Base-by-base conservation (phyloP, 2,797 vertebrate species). In the Melanotaenia pygmaea region DNA sequence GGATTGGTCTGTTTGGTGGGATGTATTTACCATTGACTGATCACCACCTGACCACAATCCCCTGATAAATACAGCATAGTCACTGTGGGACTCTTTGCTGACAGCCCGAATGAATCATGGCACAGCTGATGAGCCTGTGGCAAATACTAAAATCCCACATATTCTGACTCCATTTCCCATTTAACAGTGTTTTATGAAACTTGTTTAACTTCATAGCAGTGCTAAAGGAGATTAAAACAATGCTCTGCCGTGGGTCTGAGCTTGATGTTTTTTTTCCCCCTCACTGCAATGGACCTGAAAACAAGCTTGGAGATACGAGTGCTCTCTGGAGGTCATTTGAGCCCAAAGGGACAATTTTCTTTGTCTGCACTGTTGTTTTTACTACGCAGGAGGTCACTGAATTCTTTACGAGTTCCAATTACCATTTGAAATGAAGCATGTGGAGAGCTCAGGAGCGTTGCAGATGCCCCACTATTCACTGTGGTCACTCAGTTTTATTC, bases 361-460 rank as follows among this genome's bases (percentile, higher is more conserved):
- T 64, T 67, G 20, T 66, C 47, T 59, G 20, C 20, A 8, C 9
- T 61, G 16, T 57, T 37, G n/a, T 32, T 57, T 50, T 72, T 35
- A n/a, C 66, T 67, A 1, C 58, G 34, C 68, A 32, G 30, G 66
- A 77, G 67, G 54, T 78, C 82, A 54, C 57, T 43, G 66, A 64
- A 71, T 32, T 58, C 65, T 76, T 72, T 18, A 57, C 12, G 32
- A 79, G 30, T 60, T 70, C 77, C 74, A 76, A 60, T 88, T 82
- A 82, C 64, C 67, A 28, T 86, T 72, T 80, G n/a, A 80, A 81
- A 80, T 59, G 72, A 77, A 64, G 72, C 62, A 53, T 64, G 67
- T 24, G 45, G 32, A 59, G 72, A 58, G 50, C 37, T 5, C 38
- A 14, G 71, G 57, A 30, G 74, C 72, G 0, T 5, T 64, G 76